Evolutionary conservation across 2,797 vertebrate species (phyloP).

Genomic region (Coregonus sp.): DNA sequence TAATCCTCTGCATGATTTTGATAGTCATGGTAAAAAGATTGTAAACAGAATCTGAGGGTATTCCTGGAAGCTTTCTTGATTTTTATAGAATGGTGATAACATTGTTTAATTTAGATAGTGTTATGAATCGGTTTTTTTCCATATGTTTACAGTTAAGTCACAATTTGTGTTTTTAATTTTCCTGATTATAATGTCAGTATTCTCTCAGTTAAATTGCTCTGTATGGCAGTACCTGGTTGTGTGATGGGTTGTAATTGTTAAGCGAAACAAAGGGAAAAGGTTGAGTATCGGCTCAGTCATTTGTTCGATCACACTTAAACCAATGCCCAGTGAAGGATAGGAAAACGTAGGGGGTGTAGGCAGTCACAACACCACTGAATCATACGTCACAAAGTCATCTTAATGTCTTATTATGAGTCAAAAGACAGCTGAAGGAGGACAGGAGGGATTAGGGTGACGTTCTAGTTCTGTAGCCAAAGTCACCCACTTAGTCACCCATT

Average conservation of each 20-base stretch:
- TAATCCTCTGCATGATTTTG: no score
- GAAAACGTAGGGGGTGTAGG: neutral
- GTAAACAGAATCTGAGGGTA: neutral
- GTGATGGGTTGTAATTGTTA: neutral
- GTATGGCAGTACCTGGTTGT: no score
- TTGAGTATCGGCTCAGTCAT: neutral
- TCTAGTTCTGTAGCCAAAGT: neutral
- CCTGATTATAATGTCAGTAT: neutral
- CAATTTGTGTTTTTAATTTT: neutral
- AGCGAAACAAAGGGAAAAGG: neutral
- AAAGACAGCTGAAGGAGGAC: neutral
- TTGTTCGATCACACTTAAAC: neutral
- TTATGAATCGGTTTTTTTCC: neutral
- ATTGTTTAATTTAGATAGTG: neutral
- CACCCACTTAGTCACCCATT: neutral
- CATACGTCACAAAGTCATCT: neutral
- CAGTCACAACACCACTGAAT: constrained; percentile 11
- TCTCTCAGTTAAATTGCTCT: neutral
- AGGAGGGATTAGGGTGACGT: neutral
- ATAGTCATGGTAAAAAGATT: neutral
- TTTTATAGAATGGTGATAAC: neutral
- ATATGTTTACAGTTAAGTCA: neutral
- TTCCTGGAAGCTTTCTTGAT: neutral
- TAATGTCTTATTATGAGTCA: neutral
- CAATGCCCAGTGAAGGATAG: neutral